These are phyloP conservation scores for Coenonympha arcania DNA, from an alignment of 2,888 invertebrate species.

Conservation along the genomic window DNA sequence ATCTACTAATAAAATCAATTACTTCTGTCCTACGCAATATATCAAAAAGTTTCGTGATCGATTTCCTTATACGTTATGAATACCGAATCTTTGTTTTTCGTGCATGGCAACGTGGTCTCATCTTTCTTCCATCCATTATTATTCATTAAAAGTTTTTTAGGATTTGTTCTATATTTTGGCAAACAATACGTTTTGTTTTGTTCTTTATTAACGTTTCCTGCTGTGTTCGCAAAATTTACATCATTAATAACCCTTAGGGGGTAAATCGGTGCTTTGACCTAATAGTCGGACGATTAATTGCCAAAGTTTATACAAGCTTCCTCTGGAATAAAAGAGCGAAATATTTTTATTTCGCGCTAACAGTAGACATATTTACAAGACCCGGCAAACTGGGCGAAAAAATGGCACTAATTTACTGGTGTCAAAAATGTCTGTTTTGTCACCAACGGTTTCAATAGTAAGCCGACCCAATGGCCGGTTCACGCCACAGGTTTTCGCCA, in stretches of 20 bases:
- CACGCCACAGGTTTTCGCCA: no score
- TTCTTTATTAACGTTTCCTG: constrained; percentile 1
- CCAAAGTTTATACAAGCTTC: constrained; percentile 2
- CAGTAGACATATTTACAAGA: no score
- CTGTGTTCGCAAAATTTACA: constrained; percentile 1
- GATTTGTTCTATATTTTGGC: background rate
- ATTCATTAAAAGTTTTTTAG: background rate
- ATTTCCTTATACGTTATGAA: no score
- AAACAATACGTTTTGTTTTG: background rate
- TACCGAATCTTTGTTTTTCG: no score
- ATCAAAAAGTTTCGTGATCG: background rate
- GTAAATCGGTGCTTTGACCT: constrained; percentile 3
- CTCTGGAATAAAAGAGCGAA: background rate
- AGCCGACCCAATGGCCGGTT: no score
- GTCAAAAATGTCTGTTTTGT: no score
- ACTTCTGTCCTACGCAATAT: background rate
- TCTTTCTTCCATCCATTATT: background rate
- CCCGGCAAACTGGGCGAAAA: no score
- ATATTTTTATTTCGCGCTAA: background rate
- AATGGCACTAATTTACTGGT: no score
- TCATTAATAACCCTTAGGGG: constrained; percentile 11
- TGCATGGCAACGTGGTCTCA: background rate
- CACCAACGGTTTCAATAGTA: no score
- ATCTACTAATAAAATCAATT: background rate
- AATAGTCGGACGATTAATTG: constrained; percentile 9